These are phyloP conservation scores for Drosophila littoralis DNA, from an alignment of 1,140 invertebrate species.

Conservation along the genomic window DNA sequence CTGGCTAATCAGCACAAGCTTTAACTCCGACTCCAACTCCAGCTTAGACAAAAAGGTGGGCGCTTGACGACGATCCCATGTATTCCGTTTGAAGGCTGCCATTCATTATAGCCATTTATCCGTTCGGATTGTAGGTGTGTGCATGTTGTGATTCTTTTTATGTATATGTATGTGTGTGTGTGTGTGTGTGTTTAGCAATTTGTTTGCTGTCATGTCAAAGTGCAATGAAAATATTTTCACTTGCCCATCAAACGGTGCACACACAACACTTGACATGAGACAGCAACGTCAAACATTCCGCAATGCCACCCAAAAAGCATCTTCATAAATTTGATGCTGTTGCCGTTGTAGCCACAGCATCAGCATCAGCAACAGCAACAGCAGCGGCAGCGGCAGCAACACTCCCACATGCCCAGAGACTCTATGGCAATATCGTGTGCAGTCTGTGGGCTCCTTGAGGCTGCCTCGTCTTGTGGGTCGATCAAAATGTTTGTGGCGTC, in stretches of 20 bases:
- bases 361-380: constrained; percentile 22
- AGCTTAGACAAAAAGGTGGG: constrained; percentile 61
- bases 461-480: constrained; percentile 64
- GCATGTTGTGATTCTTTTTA: not conserved
- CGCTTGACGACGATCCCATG: constrained; percentile 62
- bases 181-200: constrained; percentile 59
- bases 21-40: constrained; percentile 3
- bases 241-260: constrained; percentile 48
- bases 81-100: constrained; percentile 73
- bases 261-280: constrained; percentile 71
- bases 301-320: constrained; percentile 81
- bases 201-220: constrained; percentile 81
- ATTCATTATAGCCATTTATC: constrained; percentile 77
- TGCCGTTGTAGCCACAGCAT: constrained; percentile 38
- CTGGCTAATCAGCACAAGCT: constrained; percentile 75
- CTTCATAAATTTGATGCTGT: constrained; percentile 75
- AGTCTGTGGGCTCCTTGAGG: constrained; percentile 74
- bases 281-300: constrained; percentile 78
- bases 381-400: constrained; percentile 52
- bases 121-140: constrained; percentile 48
- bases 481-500: constrained; percentile 74
- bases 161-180: constrained; percentile 15
- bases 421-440: constrained; percentile 70
- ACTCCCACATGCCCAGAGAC: constrained; percentile 72
- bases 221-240: constrained; percentile 83